These are phyloP conservation scores for Cyrtorhinus lividipennis DNA, from an alignment of 1,140 invertebrate species.

Conservation along the genomic window DNA sequence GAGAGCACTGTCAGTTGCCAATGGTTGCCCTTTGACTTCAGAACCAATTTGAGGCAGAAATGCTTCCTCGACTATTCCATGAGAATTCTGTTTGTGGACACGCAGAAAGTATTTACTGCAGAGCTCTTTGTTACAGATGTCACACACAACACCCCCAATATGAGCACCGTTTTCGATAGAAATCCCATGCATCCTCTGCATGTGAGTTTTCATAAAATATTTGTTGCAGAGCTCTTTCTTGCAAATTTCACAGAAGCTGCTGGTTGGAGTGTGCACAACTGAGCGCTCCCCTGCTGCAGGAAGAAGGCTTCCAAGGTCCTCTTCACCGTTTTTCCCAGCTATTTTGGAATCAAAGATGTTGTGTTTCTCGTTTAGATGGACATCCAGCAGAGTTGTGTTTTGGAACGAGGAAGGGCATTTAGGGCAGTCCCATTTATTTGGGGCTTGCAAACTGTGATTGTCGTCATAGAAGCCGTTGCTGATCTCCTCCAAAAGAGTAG, in stretches of 20 bases:
- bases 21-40: conserved; percentile 16
- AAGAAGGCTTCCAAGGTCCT: conserved; percentile 9
- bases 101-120: conserved; percentile 95
- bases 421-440: conserved; percentile 30
- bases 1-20: conserved; percentile 16
- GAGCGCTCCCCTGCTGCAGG: background rate
- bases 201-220: conserved; percentile 99
- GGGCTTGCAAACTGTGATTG: conserved; percentile 19
- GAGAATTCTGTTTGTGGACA: conserved; percentile 95
- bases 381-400: background rate
- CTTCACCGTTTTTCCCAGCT: conserved; percentile 12
- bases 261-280: conserved; percentile 39
- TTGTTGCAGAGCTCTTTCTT: conserved; percentile 99
- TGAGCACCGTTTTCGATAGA: conserved; percentile 83
- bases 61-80: conserved; percentile 70
- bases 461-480: conserved; percentile 26
- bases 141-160: conserved; percentile 84
- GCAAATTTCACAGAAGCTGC: conserved; percentile 95
- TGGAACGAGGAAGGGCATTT: conserved; percentile 2
- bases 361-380: conserved; percentile 16
- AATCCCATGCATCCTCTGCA: conserved; percentile 98
- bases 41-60: conserved; percentile 23
- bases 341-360: conserved; percentile 3
- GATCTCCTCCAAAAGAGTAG: conserved; percentile 32
- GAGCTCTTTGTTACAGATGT: conserved; percentile 93